Evolutionary conservation across 2,797 vertebrate genomes (phyloP).

Genomic region (Hemitrygon akajei): DNA sequence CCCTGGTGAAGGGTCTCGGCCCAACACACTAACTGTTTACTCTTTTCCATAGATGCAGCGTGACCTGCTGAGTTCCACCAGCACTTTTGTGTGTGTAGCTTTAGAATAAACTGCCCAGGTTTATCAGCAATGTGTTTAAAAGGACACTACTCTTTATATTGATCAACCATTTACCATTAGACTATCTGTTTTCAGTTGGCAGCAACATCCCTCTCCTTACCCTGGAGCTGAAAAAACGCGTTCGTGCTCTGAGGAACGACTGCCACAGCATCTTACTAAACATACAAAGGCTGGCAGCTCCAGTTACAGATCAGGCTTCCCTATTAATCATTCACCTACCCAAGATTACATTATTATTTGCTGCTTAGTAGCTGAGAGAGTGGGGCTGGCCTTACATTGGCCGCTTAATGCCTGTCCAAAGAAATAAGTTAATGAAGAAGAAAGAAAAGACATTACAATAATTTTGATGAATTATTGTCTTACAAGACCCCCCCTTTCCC

Average conservation of each 20-base stretch:
- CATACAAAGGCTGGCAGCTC: conserved; percentile 21
- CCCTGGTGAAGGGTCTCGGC: too few species aligned
- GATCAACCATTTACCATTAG: neutral
- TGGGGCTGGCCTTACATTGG: neutral
- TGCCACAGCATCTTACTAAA: conserved; percentile 32
- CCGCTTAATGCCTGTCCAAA: neutral
- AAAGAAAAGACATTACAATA: neutral
- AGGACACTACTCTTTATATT: neutral
- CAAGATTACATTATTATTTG: conserved; percentile 29
- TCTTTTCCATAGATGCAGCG: too few species aligned
- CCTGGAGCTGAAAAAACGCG: neutral
- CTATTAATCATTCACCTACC: conserved; percentile 38
- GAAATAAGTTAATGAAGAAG: conserved; percentile 1
- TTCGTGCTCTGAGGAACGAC: neutral
- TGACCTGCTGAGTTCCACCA: too few species aligned
- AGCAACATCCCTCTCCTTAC: neutral
- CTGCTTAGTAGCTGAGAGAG: neutral
- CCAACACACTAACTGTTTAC: too few species aligned
- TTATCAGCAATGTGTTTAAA: neutral
- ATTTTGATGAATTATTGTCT: conserved; percentile 23
- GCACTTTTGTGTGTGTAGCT: neutral
- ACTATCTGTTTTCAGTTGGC: neutral
- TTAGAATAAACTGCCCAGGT: neutral
- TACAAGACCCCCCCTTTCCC: neutral
- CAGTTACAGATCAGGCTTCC: neutral